Conservation (phyloP, 2,888 invertebrate genomes). For the Drosophila lacicola region DNA sequence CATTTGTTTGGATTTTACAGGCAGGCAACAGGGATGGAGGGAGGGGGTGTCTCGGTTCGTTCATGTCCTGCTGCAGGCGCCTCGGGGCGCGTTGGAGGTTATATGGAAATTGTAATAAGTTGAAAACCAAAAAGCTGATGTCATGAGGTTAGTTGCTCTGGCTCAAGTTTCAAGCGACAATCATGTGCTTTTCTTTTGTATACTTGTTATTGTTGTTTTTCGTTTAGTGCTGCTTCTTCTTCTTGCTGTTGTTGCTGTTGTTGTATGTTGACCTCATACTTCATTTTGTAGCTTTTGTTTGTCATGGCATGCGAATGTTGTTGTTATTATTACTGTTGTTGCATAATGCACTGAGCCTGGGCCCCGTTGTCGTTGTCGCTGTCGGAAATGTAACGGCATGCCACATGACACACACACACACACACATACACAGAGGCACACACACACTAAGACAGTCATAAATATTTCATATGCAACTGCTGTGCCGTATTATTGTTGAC, state of each 20-base stretch:
- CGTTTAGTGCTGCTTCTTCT: constrained; percentile 22
- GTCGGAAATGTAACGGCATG: constrained; percentile 74
- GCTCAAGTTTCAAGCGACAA: constrained; percentile 81
- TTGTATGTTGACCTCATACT: constrained; percentile 77
- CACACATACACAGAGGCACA: constrained; percentile 16
- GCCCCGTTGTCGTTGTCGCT: constrained; percentile 53
- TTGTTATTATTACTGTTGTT: constrained; percentile 38
- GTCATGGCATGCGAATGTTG: constrained; percentile 58
- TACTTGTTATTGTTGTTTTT: constrained; percentile 14
- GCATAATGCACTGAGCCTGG: constrained; percentile 72
- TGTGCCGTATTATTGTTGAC: constrained; percentile 66
- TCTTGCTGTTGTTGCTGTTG: constrained; percentile 35
- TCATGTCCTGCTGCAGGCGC: constrained; percentile 46
- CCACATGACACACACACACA: constrained; percentile 44
- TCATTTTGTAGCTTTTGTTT: constrained; percentile 80
- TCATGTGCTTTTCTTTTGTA: constrained; percentile 76
- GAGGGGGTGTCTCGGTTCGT: neutral
- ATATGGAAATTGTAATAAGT: constrained; percentile 82
- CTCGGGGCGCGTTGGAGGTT: constrained; percentile 62
- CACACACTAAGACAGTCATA: constrained; percentile 46
- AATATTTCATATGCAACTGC: constrained; percentile 64
- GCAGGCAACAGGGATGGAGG: neutral
- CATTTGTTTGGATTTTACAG: constrained; percentile 71
- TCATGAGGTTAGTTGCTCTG: constrained; percentile 80
- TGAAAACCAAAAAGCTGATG: constrained; percentile 81